Base-by-base conservation (phyloP, 2,888 invertebrate genomes). In the Bembecia ichneumoniformis region DNA sequence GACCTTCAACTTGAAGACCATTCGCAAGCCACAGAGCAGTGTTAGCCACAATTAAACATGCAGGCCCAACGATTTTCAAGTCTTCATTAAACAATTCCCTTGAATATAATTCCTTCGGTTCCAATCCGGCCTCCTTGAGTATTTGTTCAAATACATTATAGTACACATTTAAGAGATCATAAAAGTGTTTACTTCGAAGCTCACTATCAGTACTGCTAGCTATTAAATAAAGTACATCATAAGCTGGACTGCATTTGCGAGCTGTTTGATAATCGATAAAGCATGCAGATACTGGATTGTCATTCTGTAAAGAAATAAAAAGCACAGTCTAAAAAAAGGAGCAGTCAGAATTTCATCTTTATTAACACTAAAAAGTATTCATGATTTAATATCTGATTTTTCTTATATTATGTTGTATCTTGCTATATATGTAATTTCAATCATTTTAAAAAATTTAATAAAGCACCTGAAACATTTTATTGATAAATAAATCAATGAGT, bases 251-350 rank as follows among this genome's bases (percentile, higher is more conserved):
- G 15, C 71, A 68, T 35, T 76, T 58, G 40, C 82, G 66, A 9
- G 71, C 61, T 34, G 82, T 75, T 66, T 87, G 87, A 51, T 77
- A 86, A 57, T 87, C 87, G 58, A 87, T 81, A 9, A 86, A 50
- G 54, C 87, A 86, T 1, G 78, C 79, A 11, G 71, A 66, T 7
- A 60, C 48, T 3, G 82, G 81, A 47, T 60, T 59, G 1, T 58
- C 55, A 40, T 64, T 57, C 86, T 86, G 62, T 11, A 77, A 79
- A 44, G 3, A 16, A 44, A 44, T 14, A 13, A 40, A 57, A 43
- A 47, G 36, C 46, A 34, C 5, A 35, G 7, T 9, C 1, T 10
- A 3, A 46, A 35, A 3, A 17, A 28, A 28, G 9, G 9, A 28
- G 9, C 9, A 28, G 28, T 7, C 28, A 28, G 9, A 28, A 28